Evolutionary conservation across 2,113 vertebrate genomes (phyloP), one percentile per base, ranked within the genome.

Genomic region (Pogonocichla stellata): DNA sequence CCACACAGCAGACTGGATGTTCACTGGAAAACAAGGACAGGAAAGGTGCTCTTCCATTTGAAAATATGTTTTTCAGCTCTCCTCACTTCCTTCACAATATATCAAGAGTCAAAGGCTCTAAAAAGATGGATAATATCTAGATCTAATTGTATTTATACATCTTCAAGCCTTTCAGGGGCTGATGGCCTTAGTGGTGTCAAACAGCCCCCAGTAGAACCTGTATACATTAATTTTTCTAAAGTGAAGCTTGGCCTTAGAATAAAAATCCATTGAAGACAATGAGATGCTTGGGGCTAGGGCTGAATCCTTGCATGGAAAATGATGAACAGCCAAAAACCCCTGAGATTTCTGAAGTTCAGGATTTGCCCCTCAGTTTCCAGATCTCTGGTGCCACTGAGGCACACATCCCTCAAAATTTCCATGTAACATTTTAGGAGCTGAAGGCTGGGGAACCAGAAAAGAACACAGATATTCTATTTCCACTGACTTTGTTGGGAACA

Each of bases 351-450:
- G 43, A 58, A 51, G 20, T 8, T 79, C 19, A 50, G 57, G 38
- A 23, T 34, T 70, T 79, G 6, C 15, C 45, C 56, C 34, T 40
- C 43, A 43, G 19, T 43, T 79, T 60, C 48, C 40, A 88, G 28
- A 11, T 15, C 14, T 79, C 23, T 45, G 57, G 22, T 70, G 56
- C 24, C 47, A 16, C 58, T 12, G 45, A 80, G 80, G 12, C 31
- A 22, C 1, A 0, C 5, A 17, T 31, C 62, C 71, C 51, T 56
- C 51, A 58, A 78, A 78, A 58, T 12, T 20, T 43, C 38, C 38
- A 7, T 2, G 31, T 14, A 25, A 10, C 0, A 0, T 53, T 65
- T 62, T 33, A 34, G 81, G 53, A 57, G 10, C 18, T 40, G 43
- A 42, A 91, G 43, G 6, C 11, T 85, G 57, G 3, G 38, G 17